These are phyloP conservation scores for Chymomyza amoena DNA, from an alignment of 2,888 invertebrate species.

Conservation along the genomic window DNA sequence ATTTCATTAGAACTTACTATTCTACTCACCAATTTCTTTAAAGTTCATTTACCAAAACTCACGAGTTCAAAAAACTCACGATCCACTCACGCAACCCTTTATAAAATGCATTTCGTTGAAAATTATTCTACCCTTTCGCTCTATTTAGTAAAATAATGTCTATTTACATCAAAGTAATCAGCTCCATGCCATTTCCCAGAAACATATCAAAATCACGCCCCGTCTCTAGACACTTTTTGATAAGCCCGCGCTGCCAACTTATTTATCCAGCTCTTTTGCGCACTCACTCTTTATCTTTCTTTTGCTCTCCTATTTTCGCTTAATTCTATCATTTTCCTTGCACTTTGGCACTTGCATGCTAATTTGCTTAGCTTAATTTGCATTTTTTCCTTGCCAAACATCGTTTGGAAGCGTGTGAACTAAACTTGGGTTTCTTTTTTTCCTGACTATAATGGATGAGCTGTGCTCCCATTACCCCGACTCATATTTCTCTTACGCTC, in stretches of 20 bases:
- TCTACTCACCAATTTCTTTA: too few relatives aligned
- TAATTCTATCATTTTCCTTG: slow-evolving; percentile 29
- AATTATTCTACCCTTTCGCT: too few relatives aligned
- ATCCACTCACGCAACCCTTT: too few relatives aligned
- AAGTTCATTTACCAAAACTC: too few relatives aligned
- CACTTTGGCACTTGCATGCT: slow-evolving; percentile 62
- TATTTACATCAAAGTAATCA: too few relatives aligned
- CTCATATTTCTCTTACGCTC: background rate
- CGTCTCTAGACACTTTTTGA: background rate
- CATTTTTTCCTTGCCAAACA: slow-evolving; percentile 35
- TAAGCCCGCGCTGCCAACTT: background rate
- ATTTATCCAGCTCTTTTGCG: slow-evolving; percentile 1
- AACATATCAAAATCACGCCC: background rate
- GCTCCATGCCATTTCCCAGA: background rate
- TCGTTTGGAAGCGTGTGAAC: slow-evolving; percentile 45
- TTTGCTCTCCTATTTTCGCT: background rate
- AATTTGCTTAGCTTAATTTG: slow-evolving; percentile 66
- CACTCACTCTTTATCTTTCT: background rate
- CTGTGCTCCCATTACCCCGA: background rate
- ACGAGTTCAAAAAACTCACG: too few relatives aligned
- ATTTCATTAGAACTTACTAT: too few relatives aligned
- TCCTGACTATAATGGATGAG: slow-evolving; percentile 37
- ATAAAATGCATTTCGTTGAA: too few relatives aligned
- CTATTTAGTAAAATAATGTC: too few relatives aligned
- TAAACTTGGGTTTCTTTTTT: slow-evolving; percentile 35